A percentile compares a stretch with the other conserved stretches of the same genome.
phyloP scores from a whole-genome alignment of 2,888 invertebrate species.

The Auanema sp. region DNA sequence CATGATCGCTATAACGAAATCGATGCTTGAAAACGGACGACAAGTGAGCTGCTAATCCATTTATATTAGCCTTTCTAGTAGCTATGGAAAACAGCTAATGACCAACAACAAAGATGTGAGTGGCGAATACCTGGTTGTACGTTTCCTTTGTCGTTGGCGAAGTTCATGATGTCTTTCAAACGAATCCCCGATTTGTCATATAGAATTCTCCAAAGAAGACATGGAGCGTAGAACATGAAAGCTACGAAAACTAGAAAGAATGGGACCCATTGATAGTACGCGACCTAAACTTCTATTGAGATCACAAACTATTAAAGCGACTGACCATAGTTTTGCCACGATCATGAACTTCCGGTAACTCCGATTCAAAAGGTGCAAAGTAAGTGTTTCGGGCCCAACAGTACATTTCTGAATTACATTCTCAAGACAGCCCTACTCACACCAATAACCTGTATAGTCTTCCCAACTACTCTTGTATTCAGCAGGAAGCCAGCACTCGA shows the following conservation, averaged over 20 bases:
- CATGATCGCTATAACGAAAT: conserved; percentile 41
- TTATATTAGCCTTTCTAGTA: conserved; percentile 41
- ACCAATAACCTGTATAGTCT: conserved; percentile 56
- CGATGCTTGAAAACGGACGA: conserved; percentile 61
- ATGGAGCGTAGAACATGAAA: conserved; percentile 64
- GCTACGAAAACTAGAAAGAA: conserved; percentile 65
- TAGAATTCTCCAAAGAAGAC: conserved; percentile 61
- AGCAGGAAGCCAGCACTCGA: conserved; percentile 63
- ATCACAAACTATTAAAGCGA: background rate
- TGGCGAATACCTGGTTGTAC: conserved; percentile 47
- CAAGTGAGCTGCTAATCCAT: conserved; percentile 57
- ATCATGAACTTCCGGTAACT: conserved; percentile 52
- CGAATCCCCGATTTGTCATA: conserved; percentile 63
- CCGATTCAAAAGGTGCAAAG: conserved; percentile 58
- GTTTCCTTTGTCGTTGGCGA: conserved; percentile 61
- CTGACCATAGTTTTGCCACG: conserved; percentile 36
- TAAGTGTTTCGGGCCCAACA: conserved; percentile 64
- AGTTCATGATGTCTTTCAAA: conserved; percentile 60
- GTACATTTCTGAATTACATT: conserved; percentile 47
- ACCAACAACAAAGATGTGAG: too few species aligned
- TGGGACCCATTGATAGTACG: conserved; percentile 62
- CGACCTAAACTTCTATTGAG: conserved; percentile 26
- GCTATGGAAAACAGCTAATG: conserved; percentile 10
- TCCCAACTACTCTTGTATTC: conserved; percentile 63
- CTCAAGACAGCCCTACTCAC: background rate